These are phyloP conservation scores for Connochaetes taurinus DNA, from an alignment of 2,113 vertebrate genomes.

Conservation along the genomic window DNA sequence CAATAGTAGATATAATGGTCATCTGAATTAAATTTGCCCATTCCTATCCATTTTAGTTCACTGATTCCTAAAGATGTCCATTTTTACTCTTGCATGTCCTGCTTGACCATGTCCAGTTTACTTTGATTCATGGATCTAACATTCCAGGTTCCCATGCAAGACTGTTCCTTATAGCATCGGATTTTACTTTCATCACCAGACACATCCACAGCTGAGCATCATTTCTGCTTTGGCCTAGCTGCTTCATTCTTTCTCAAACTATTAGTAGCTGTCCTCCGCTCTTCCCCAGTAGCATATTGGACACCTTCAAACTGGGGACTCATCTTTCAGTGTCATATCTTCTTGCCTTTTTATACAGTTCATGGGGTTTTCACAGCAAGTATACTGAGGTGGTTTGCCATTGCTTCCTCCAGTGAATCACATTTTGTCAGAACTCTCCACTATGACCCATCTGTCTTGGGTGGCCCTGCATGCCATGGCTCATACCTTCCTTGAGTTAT, in stretches of 20 bases:
- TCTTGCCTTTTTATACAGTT: not conserved
- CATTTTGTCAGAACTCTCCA: not conserved
- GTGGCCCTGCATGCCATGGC: not conserved
- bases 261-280: not conserved
- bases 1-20: not conserved
- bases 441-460: not conserved
- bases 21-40: not conserved
- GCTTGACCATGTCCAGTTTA: not conserved
- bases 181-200: not conserved
- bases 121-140: not conserved
- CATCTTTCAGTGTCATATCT: not conserved
- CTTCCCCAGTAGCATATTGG: not conserved
- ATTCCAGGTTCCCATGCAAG: not conserved
- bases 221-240: not conserved
- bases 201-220: not conserved
- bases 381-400: not conserved
- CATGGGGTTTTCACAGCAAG: not conserved
- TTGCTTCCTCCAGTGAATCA: not conserved
- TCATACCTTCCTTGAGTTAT: not conserved
- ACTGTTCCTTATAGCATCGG: not conserved
- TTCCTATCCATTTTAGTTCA: not conserved
- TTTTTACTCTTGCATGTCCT: not conserved
- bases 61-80: not conserved
- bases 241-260: not conserved
- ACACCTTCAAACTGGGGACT: not conserved